Evolutionary conservation across 2,888 invertebrate species (phyloP).

Genomic region (Philereme transversata): DNA sequence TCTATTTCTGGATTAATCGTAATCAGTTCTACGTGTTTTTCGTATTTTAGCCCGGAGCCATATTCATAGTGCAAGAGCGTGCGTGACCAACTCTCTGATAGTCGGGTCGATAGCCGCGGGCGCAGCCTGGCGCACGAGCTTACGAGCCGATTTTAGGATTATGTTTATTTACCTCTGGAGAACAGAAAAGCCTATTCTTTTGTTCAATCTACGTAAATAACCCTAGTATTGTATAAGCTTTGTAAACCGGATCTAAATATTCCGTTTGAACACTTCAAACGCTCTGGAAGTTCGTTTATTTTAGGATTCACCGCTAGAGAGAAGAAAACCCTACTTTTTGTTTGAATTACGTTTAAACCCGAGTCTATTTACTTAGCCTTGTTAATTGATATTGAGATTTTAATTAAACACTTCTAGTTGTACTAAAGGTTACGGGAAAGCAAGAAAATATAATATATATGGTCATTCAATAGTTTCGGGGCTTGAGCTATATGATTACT

Average conservation of each 20-base stretch:
- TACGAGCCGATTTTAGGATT: conserved; percentile 28
- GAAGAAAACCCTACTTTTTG: too few relatives aligned
- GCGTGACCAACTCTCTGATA: conserved; percentile 44
- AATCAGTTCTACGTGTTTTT: conserved; percentile 38
- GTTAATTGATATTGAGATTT: too few relatives aligned
- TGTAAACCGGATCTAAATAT: neutral
- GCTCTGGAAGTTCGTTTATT: too few relatives aligned
- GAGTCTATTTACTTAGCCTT: too few relatives aligned
- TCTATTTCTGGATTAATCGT: conserved; percentile 25
- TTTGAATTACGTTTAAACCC: too few relatives aligned
- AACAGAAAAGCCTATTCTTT: conserved; percentile 20
- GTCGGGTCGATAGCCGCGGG: conserved; percentile 41
- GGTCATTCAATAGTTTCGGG: too few relatives aligned
- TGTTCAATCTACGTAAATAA: conserved; percentile 4
- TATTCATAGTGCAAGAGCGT: conserved; percentile 38
- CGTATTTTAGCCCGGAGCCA: conserved; percentile 31
- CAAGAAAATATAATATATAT: too few relatives aligned
- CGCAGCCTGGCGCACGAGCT: conserved; percentile 29
- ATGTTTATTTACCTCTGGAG: conserved; percentile 22
- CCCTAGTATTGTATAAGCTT: conserved; percentile 10
- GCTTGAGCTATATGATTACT: too few relatives aligned
- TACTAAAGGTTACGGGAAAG: too few relatives aligned
- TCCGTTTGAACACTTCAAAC: neutral
- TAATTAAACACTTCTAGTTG: too few relatives aligned
- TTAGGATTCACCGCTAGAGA: too few relatives aligned